These are phyloP conservation scores for Heliconius hermathena DNA, from an alignment of 1,140 invertebrate genomes.

Conservation along the genomic window DNA sequence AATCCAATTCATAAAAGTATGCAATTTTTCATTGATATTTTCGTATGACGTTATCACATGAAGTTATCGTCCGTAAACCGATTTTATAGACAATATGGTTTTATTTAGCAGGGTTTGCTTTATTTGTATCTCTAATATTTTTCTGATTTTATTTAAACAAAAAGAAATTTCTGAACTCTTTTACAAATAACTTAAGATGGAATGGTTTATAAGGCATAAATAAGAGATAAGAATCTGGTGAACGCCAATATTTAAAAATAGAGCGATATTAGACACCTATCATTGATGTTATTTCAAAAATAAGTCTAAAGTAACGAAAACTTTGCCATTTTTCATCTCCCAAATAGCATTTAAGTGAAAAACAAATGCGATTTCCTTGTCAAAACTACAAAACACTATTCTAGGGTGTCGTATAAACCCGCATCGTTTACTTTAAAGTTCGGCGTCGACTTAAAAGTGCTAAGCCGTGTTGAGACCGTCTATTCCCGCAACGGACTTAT, in stretches of 20 bases:
- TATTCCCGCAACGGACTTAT: constrained; percentile 73
- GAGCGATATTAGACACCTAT: neutral
- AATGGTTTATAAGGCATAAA: too few relatives aligned
- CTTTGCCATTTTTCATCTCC: neutral
- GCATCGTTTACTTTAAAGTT: constrained; percentile 42
- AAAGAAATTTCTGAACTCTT: too few relatives aligned
- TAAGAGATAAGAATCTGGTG: too few relatives aligned
- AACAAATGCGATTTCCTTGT: constrained; percentile 39
- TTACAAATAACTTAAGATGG: too few relatives aligned
- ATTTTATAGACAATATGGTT: too few relatives aligned
- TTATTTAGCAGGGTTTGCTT: too few relatives aligned
- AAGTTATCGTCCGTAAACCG: too few relatives aligned
- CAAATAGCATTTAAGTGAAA: constrained; percentile 18
- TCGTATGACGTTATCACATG: too few relatives aligned
- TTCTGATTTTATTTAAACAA: too few relatives aligned
- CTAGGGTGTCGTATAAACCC: constrained; percentile 28
- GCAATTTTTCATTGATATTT: too few relatives aligned
- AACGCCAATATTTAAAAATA: neutral
- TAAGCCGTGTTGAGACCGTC: constrained; percentile 73
- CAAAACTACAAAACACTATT: constrained; percentile 36
- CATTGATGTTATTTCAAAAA: neutral
- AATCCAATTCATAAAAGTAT: too few relatives aligned
- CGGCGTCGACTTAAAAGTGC: constrained; percentile 66
- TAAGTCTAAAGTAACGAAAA: neutral
- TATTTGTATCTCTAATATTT: too few relatives aligned